These are phyloP conservation scores for Python bivittatus DNA, from an alignment of 2,113 vertebrate genomes.

Conservation along the genomic window DNA sequence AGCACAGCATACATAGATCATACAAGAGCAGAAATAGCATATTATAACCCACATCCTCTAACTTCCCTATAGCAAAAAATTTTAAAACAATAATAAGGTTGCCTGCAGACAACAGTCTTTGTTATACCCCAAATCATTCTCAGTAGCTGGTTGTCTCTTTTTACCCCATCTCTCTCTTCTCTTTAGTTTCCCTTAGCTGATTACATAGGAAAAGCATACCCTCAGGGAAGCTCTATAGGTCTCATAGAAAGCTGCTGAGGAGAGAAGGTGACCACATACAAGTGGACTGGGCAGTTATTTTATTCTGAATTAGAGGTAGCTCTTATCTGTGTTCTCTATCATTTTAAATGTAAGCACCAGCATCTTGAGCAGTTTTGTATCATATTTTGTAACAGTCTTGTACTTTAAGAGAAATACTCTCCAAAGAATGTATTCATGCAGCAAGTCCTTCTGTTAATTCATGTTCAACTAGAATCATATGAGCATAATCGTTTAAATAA, in stretches of 20 bases:
- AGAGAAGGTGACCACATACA: neutral
- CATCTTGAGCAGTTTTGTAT: neutral
- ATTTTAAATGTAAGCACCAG: neutral
- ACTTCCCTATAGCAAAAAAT: too few relatives aligned
- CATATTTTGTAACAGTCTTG: neutral
- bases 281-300: neutral
- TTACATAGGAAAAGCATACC: neutral
- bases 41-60: too few relatives aligned
- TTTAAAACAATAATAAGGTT: too few relatives aligned
- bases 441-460: neutral
- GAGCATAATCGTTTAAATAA: neutral
- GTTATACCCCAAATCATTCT: too few relatives aligned
- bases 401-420: neutral
- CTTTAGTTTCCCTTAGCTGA: neutral
- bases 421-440: neutral
- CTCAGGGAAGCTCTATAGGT: neutral
- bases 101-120: too few relatives aligned
- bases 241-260: neutral
- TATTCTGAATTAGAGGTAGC: neutral
- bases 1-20: too few relatives aligned
- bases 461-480: neutral
- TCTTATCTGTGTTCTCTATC: neutral
- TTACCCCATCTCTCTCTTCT: neutral
- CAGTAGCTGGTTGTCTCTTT: too few relatives aligned
- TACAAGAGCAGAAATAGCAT: too few relatives aligned